Conservation (phyloP, 2,113 vertebrate genomes). For the Dromaius novaehollandiae region DNA sequence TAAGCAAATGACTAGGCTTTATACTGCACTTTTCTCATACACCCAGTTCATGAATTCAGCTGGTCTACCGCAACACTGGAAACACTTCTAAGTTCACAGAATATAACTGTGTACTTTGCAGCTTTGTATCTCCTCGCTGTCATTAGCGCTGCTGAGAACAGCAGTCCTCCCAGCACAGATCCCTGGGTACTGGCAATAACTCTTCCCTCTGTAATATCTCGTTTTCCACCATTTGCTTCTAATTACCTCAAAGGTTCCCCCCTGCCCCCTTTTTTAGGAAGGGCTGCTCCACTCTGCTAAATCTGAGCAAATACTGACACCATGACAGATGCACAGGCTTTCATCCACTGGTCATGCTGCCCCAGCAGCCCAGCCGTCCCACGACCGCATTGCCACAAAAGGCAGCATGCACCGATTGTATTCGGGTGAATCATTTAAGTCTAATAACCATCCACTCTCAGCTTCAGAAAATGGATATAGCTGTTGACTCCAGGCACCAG, state of each 20-base stretch:
- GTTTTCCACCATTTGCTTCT: constrained; percentile 6
- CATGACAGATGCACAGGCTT: rapidly evolving
- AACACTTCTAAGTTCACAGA: neutral
- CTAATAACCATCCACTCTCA: neutral
- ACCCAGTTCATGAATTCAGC: neutral
- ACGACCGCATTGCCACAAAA: rapidly evolving
- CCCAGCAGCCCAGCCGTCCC: neutral
- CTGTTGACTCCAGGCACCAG: neutral
- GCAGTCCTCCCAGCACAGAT: neutral
- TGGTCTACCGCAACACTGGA: neutral
- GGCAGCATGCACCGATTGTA: rapidly evolving
- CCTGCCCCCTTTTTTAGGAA: neutral
- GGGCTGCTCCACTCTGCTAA: neutral
- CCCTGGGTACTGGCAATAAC: neutral
- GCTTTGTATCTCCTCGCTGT: neutral
- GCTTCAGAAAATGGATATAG: neutral
- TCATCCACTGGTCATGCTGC: rapidly evolving
- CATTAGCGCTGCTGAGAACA: neutral
- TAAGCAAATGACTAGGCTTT: rapidly evolving
- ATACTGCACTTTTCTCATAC: neutral
- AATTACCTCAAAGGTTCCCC: neutral
- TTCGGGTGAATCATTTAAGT: neutral
- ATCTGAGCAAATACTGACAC: neutral
- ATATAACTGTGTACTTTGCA: rapidly evolving
- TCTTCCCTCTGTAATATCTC: neutral